phyloP scores from a whole-genome alignment of 2,888 invertebrate genomes.

The Dasysyrphus tricinctus region DNA sequence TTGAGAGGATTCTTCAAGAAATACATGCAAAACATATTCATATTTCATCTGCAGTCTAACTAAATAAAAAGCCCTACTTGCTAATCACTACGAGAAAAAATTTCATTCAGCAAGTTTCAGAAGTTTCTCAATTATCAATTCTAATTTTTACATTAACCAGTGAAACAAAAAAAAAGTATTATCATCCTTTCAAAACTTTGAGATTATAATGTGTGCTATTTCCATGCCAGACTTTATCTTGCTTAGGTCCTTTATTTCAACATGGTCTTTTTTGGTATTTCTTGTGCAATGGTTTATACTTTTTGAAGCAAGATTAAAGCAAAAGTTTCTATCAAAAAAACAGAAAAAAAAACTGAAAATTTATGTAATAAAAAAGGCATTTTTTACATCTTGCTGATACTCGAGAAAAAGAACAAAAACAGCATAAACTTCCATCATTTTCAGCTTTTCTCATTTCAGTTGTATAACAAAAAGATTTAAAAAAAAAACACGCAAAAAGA shows the following conservation, averaged over 20 bases:
- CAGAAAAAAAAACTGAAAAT: slow-evolving; percentile 17
- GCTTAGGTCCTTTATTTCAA: slow-evolving; percentile 5
- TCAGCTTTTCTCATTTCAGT: slow-evolving; percentile 2
- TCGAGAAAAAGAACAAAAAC: slow-evolving; percentile 6
- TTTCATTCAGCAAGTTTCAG: not conserved
- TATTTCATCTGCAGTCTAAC: not conserved
- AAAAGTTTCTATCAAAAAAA: slow-evolving; percentile 43
- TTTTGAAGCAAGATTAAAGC: slow-evolving; percentile 1
- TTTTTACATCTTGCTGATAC: slow-evolving; percentile 8
- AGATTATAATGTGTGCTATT: slow-evolving; percentile 24
- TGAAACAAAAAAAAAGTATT: not conserved
- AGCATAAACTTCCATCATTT: slow-evolving; percentile 5
- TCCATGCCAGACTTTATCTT: slow-evolving; percentile 12
- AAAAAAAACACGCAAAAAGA: not conserved
- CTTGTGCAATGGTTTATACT: slow-evolving; percentile 4
- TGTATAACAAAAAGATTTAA: not conserved
- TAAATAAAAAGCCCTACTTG: not conserved
- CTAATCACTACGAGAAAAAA: slow-evolving; percentile 8
- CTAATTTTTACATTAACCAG: slow-evolving; percentile 11
- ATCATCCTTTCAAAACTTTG: slow-evolving; percentile 27
- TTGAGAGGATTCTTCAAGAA: not conserved
- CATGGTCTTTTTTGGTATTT: not conserved
- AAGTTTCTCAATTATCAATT: slow-evolving; percentile 25
- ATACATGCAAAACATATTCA: not conserved
- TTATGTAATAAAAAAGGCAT: slow-evolving; percentile 51